phyloP scores from a whole-genome alignment of 2,113 vertebrate genomes.

The Ceyx melanurus region DNA sequence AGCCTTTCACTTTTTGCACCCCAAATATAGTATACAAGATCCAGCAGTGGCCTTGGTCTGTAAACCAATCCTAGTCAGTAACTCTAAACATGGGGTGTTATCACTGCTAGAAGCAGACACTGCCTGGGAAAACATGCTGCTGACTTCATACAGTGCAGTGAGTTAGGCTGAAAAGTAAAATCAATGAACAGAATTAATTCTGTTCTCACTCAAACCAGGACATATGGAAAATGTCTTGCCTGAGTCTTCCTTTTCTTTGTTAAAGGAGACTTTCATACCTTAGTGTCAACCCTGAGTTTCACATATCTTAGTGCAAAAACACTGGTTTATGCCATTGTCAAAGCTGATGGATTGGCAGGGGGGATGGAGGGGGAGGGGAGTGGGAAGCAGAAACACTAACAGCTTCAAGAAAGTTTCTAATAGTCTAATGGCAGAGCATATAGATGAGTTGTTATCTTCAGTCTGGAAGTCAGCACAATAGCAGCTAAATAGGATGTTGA shows the following conservation, averaged over 20 bases:
- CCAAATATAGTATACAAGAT: no score
- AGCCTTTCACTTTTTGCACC: no score
- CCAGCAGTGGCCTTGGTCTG: no score
- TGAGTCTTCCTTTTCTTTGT: background rate
- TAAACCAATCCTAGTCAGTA: no score
- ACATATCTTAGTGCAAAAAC: background rate
- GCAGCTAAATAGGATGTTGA: background rate
- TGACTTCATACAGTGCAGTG: no score
- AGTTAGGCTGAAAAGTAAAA: no score
- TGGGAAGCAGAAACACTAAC: background rate
- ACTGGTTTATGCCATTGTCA: background rate
- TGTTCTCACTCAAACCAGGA: no score
- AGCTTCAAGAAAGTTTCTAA: background rate
- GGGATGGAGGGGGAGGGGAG: no score
- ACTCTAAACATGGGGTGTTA: no score
- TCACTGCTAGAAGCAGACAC: no score
- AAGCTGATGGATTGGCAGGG: fast-evolving
- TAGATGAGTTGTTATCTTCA: background rate
- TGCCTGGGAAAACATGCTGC: no score
- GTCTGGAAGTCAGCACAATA: background rate
- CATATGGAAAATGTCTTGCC: background rate
- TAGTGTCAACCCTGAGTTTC: background rate
- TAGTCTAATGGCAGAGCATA: background rate
- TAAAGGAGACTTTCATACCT: background rate
- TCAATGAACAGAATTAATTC: no score